Base-by-base conservation (phyloP, 1,140 invertebrate species). In the Philopotamus ludificatus region DNA sequence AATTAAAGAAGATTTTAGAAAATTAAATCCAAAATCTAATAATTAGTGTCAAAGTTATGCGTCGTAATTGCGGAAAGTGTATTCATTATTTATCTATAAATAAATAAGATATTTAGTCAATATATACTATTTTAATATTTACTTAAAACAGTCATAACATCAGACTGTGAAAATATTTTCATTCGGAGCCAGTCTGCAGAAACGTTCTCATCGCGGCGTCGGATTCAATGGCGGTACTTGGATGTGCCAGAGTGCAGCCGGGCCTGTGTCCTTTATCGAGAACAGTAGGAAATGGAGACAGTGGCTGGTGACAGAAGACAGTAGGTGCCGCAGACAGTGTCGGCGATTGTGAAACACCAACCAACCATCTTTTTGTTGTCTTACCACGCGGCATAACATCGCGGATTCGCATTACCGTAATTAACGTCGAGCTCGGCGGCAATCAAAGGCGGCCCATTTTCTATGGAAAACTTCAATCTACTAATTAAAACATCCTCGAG, bases 351-450 rank as follows among this genome's bases (percentile, higher is more conserved):
- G 54, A 41, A 41, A 44, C 15, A 44, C n/a, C n/a, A n/a, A n/a
- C n/a, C n/a, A n/a, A n/a, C n/a, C 21, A n/a, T 3, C 41, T 58
- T 58, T 58, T 41, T 58, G 54, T 58, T 58, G 54, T 58, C 54
- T 58, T 58, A 41, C 12, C n/a, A 49, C 9, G 21, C 26, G 25
- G 51, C 51, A n/a, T n/a, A 16, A 34, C 51, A 23, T 26, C 50
- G 7, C 15, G 12, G 22, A 28, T 21, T 21, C 25, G 23, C 54
- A 58, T 58, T 58, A 58, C 54, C 54, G 54, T 58, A 58, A 58
- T 58, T 58, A 58, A 58, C 23, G n/a, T 20, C 26, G 51, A 44
- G 20, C 9, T 2, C 2, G 1, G 28, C 50, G 15, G 10, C 50
- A 26, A 53, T 20, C 50, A 49, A 16, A 49, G 23, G 18, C 20